phyloP scores from a whole-genome alignment of 2,113 vertebrate species.

The Colistium nudipinnis region DNA sequence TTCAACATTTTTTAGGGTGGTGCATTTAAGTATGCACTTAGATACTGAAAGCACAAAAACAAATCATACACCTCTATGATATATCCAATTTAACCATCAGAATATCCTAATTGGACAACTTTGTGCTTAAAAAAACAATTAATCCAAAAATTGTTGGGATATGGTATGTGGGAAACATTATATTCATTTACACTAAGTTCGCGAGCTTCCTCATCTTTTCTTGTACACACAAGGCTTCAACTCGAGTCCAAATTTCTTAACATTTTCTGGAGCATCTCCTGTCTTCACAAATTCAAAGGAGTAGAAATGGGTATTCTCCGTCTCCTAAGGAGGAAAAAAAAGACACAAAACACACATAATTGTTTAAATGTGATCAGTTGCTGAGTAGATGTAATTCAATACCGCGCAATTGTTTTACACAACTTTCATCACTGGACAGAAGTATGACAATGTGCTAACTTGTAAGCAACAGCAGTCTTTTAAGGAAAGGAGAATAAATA shows the following conservation, averaged over 20 bases:
- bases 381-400: not conserved
- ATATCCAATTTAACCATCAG: not conserved
- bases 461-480: not conserved
- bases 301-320: slow-evolving; percentile 88
- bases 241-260: slow-evolving; percentile 75
- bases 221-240: slow-evolving; percentile 91
- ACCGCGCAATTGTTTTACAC: not conserved
- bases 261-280: slow-evolving; percentile 51
- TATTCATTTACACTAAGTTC: not conserved
- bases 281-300: slow-evolving; percentile 89
- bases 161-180: not conserved
- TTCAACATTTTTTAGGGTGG: not conserved
- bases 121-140: not conserved
- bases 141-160: not conserved
- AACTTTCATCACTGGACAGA: not conserved
- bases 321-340: slow-evolving; percentile 79
- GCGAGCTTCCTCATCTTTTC: slow-evolving; percentile 85
- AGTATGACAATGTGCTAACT: not conserved
- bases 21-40: too few species aligned
- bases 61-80: too few species aligned
- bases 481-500: not conserved
- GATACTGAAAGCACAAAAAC: too few species aligned
- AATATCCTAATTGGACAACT: too few species aligned
- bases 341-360: not conserved
- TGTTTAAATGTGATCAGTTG: not conserved